phyloP scores from a whole-genome alignment of 2,113 vertebrate species.

The Phylloscopus trochilus region DNA sequence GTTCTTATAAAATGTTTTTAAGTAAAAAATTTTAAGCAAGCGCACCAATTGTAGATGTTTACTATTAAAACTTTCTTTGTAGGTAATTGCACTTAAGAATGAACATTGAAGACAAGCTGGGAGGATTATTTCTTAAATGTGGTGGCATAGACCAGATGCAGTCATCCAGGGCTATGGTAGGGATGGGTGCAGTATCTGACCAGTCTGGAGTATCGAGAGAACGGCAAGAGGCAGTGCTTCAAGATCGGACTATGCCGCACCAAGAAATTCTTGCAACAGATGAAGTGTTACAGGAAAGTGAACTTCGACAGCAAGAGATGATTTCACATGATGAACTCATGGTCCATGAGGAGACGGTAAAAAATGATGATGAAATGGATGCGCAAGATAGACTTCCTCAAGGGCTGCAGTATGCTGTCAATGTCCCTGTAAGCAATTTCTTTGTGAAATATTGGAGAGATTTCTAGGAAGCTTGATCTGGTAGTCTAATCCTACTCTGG shows the following conservation, averaged over 20 bases:
- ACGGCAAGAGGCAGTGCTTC: slow-evolving; percentile 84
- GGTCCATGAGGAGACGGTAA: slow-evolving; percentile 96
- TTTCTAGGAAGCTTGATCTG: slow-evolving; percentile 36
- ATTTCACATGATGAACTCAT: slow-evolving; percentile 95
- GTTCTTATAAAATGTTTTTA: slow-evolving; percentile 7
- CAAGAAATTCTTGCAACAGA: slow-evolving; percentile 87
- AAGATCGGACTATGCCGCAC: slow-evolving; percentile 86
- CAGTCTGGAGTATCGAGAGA: slow-evolving; percentile 74
- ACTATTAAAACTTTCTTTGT: slow-evolving; percentile 77
- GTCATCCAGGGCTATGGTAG: slow-evolving; percentile 81
- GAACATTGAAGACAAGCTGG: slow-evolving; percentile 97
- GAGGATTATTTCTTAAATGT: slow-evolving; percentile 96
- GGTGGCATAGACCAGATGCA: slow-evolving; percentile 84
- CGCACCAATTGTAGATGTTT: slow-evolving; percentile 66
- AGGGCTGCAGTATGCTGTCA: slow-evolving; percentile 90
- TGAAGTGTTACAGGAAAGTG: slow-evolving; percentile 84
- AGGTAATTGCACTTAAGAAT: slow-evolving; percentile 87
- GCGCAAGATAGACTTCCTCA: slow-evolving; percentile 88
- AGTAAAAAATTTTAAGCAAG: slow-evolving; percentile 44
- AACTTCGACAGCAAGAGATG: slow-evolving; percentile 90
- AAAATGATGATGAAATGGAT: slow-evolving; percentile 86
- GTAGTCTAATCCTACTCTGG: slow-evolving; percentile 55
- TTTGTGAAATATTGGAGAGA: slow-evolving; percentile 47
- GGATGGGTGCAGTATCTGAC: slow-evolving; percentile 79
- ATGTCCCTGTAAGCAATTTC: slow-evolving; percentile 88